Base-by-base conservation (phyloP, 2,797 vertebrate species). In the Euthynnus affinis region DNA sequence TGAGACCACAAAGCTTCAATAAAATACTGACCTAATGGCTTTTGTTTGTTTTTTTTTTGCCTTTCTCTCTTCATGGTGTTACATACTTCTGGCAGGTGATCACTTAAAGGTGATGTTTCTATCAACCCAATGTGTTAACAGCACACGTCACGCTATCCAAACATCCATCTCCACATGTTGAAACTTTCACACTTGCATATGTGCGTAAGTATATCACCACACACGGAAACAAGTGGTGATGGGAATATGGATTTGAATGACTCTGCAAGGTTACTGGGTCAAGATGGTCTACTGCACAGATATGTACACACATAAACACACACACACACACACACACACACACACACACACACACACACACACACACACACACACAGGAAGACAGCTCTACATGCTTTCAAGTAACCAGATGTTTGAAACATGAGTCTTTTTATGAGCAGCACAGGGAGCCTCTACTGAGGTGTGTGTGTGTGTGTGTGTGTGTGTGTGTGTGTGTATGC, bases 361-460 rank as follows among this genome's bases (percentile, higher is more conserved):
- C 72, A 76, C 51, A 48, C 37, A 73, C 27, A 53, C n/a, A 83
- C 74, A 85, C 79, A 85, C 83, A 91, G 76, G 71, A 88, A 87
- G 81, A 82, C 78, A 23, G 83, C 32, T 46, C 59, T 52, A 83
- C 80, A 86, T 74, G 72, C 90, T 86, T 88, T 94, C 75, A 89
- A 85, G 83, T 61, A 74, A 82, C 86, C 93, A 95, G 91, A 93
- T 95, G 94, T 94, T 92, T 87, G 91, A 91, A 93, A 93, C 89
- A 81, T 78, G 83, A 93, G 79, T 83, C 74, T 71, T 87, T 93
- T 92, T 91, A 94, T 80, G 87, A 87, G 87, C 79, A 81, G 58
- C 84, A 66, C 77, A 76, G 88, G 87, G 84, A 83, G 87, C 72
- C 81, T 87, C 83, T 74, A 70, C 67, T 49, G 69, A 81, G 75